These are phyloP conservation scores for Neotoxoptera formosana DNA, from an alignment of 1,140 invertebrate species.

Conservation along the genomic window DNA sequence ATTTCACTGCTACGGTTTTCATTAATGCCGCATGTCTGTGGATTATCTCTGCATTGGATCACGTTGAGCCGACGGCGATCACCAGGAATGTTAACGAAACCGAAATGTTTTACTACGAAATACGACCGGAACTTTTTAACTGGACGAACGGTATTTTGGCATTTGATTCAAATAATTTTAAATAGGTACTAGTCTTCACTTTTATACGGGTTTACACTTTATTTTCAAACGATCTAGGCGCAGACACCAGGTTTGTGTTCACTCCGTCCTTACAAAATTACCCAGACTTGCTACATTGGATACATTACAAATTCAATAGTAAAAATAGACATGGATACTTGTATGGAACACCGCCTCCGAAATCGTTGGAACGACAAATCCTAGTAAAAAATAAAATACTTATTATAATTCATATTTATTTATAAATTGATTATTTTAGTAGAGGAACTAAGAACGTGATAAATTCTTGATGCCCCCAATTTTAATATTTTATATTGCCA, in stretches of 20 bases:
- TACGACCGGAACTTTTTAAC: slow-evolving; percentile 40
- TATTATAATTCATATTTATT: neutral
- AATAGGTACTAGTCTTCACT: neutral
- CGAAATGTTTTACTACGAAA: slow-evolving; percentile 51
- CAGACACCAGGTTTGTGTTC: neutral
- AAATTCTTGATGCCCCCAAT: no score
- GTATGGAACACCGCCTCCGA: slow-evolving; percentile 45
- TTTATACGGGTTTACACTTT: neutral
- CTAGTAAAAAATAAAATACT: slow-evolving; percentile 29
- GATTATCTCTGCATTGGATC: neutral
- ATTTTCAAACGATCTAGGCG: neutral
- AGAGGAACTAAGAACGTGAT: neutral
- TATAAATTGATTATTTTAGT: neutral
- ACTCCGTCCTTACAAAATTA: slow-evolving; percentile 53
- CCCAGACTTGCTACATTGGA: slow-evolving; percentile 55
- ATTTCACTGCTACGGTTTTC: no score
- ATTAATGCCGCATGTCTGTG: neutral
- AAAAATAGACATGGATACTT: slow-evolving; percentile 46
- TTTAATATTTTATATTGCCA: neutral
- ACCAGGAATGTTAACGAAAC: slow-evolving; percentile 5
- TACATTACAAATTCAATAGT: slow-evolving; percentile 47
- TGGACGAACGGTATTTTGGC: slow-evolving; percentile 48
- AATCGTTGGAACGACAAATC: neutral
- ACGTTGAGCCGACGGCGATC: neutral
- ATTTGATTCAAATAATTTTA: neutral